Base-by-base conservation (phyloP, 2,888 invertebrate species). In the Meiosimyza decipiens region DNA sequence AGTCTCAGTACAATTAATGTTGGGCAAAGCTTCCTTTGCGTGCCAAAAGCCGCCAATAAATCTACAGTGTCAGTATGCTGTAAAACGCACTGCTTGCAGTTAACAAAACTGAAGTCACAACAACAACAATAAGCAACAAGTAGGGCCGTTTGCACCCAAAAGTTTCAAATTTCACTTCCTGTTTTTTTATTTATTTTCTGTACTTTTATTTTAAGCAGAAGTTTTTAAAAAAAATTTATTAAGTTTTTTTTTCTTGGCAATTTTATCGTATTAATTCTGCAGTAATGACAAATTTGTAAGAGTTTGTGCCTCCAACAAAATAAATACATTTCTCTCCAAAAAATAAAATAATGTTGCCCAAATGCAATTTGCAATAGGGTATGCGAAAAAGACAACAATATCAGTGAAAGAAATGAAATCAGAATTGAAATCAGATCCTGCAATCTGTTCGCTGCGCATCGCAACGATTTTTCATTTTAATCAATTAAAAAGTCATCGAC, bases 401-500 rank as follows among this genome's bases (percentile, higher is more conserved):
- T 64, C n/a, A 6, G 28, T 22, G 6, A 65, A 47, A 55, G 22
- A 50, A 13, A 16, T 15, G 15, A 69, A 76, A 75, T 74, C 55
- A 54, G 66, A 49, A 63, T 9, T 83, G 84, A 83, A 84, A 84
- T 84, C 83, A 83, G 82, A 84, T 84, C 84, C 83, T 81, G 78
- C 81, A 83, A 84, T 84, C 84, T 80, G 76, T 79, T 80, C 80
- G 80, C 81, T 80, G 79, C 80, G 81, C 76, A 84, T 84, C 84
- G 83, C 81, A 83, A 84, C 83, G 84, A 84, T 84, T 84, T 83
- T 83, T 84, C 83, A 84, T 84, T 84, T 84, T 84, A 84, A 84
- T 84, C 84, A 84, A 84, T 84, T 84, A 84, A 84, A 84, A 84
- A 84, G 83, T 82, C 84, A 84, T 81, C 83, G 83, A 82, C 80